Conservation (phyloP, 2,113 vertebrate species). For the Trogon melanurus region DNA sequence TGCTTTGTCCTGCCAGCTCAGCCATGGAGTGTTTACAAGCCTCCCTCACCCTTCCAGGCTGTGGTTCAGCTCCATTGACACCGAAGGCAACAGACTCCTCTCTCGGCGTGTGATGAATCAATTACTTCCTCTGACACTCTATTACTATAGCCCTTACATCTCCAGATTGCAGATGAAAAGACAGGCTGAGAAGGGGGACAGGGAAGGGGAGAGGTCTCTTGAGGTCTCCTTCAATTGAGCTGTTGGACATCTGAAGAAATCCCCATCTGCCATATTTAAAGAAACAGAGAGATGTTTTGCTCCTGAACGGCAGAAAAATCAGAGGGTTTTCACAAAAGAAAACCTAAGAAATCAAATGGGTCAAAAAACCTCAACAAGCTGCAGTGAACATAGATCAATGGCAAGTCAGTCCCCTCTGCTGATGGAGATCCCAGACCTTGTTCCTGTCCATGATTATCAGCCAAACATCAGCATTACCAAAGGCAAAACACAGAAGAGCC, state of each 20-base stretch:
- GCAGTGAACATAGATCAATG: neutral
- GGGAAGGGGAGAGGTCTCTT: slow-evolving; percentile 28
- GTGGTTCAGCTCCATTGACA: slow-evolving; percentile 78
- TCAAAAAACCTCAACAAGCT: slow-evolving; percentile 25
- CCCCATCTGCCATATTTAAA: slow-evolving; percentile 59
- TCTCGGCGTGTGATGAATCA: slow-evolving; percentile 74
- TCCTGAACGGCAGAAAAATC: slow-evolving; percentile 59
- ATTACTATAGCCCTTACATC: slow-evolving; percentile 72
- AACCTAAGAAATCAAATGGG: slow-evolving; percentile 52
- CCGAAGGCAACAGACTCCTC: slow-evolving; percentile 73
- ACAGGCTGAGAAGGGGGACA: slow-evolving; percentile 51
- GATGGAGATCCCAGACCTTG: slow-evolving; percentile 25
- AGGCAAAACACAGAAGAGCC: neutral
- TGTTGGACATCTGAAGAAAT: slow-evolving; percentile 56
- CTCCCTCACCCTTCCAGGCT: slow-evolving; percentile 71
- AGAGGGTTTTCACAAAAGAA: slow-evolving; percentile 32
- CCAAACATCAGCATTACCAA: neutral
- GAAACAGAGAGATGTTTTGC: slow-evolving; percentile 54
- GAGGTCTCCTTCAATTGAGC: slow-evolving; percentile 52
- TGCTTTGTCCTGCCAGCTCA: slow-evolving; percentile 73
- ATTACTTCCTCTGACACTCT: slow-evolving; percentile 79
- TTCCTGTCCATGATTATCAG: neutral
- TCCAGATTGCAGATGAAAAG: slow-evolving; percentile 69
- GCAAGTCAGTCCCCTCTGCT: neutral
- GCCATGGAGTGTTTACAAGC: slow-evolving; percentile 75